These are phyloP conservation scores for Agrenia bidenticulata DNA, from an alignment of 2,888 invertebrate genomes.

Conservation along the genomic window DNA sequence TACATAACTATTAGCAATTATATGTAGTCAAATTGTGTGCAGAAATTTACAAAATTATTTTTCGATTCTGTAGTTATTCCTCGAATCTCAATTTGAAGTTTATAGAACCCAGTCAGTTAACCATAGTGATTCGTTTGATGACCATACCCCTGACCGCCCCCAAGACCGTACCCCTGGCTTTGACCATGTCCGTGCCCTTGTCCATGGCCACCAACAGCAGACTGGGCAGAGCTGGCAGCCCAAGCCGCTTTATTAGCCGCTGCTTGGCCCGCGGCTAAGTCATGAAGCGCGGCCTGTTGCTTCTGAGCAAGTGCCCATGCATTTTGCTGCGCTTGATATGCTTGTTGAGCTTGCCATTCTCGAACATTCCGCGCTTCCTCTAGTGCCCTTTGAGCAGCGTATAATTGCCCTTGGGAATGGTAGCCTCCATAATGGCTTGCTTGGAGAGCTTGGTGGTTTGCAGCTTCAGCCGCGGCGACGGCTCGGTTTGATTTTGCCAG, in stretches of 20 bases:
- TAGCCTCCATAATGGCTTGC: conserved; percentile 20
- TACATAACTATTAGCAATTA: too few species aligned
- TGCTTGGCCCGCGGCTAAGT: conserved; percentile 11
- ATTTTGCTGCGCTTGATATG: conserved; percentile 11
- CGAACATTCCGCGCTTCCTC: conserved; percentile 20
- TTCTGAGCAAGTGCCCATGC: conserved; percentile 14
- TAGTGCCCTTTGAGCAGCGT: conserved; percentile 23
- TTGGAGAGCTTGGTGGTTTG: conserved; percentile 4
- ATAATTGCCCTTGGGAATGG: conserved; percentile 22
- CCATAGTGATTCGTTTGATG: background rate
- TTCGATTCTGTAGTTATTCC: background rate
- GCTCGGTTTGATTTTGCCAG: conserved; percentile 16
- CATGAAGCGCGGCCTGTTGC: conserved; percentile 11
- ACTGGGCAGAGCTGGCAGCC: conserved; percentile 14
- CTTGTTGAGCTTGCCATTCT: conserved; percentile 14
- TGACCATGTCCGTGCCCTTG: background rate
- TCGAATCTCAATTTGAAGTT: background rate
- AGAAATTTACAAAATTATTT: too few species aligned
- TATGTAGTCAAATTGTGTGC: too few species aligned
- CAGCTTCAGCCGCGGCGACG: conserved; percentile 20
- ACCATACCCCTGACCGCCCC: background rate
- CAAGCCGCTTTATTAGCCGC: conserved; percentile 20
- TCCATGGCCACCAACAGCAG: conserved; percentile 11
- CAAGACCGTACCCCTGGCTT: conserved; percentile 10
- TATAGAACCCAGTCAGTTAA: background rate